Evolutionary conservation across 2,113 vertebrate genomes (phyloP), one percentile per base, ranked within the genome.

Genomic region (Typhlomys cinereus): DNA sequence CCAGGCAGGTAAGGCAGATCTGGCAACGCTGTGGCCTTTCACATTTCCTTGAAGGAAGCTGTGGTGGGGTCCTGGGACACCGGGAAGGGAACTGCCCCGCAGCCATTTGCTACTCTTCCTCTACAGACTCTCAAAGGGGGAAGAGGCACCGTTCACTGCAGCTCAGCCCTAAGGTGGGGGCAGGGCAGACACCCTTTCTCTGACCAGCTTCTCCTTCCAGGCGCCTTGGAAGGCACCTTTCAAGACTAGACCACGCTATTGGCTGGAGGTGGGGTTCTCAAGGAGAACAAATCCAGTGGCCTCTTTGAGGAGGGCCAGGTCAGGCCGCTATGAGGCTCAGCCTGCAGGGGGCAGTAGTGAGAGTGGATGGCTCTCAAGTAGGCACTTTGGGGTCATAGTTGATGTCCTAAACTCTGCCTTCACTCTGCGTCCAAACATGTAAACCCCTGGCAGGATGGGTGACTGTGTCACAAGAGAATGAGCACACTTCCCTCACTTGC

Each of bases 401-500:
- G 85, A 78, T 0, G 0, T 48, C 61, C 18, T 67, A 3, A 21
- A 83, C 21, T 78, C 76, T 3, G 2, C 29, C 75, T 6, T 61
- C 23, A 4, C 48, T 36, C 57, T 14, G 7, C 31, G 29, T 7
- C 74, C n/a, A 34, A n/a, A 76, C 29, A 25, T 48, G n/a, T 70
- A 41, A 17, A 36, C n/a, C 59, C 39, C 44, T 34, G n/a, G 23
- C 11, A 11, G 25, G 6, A 23, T 15, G 29, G n/a, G 21, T 69
- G 48, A 13, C 57, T 85, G 1, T 90, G 92, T 96, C 96, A 90
- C 75, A 87, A 90, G 92, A 75, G 61, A 48, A 76, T 94, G 69
- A 90, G 17, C 1, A 1, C 1, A 85, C 82, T 94, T 92, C 81
- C 81, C 17, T 67, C 41, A 54, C 57, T 71, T 11, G 39, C 52